These are phyloP conservation scores for Amphipyra berbera DNA, from an alignment of 2,888 invertebrate genomes.

Conservation along the genomic window DNA sequence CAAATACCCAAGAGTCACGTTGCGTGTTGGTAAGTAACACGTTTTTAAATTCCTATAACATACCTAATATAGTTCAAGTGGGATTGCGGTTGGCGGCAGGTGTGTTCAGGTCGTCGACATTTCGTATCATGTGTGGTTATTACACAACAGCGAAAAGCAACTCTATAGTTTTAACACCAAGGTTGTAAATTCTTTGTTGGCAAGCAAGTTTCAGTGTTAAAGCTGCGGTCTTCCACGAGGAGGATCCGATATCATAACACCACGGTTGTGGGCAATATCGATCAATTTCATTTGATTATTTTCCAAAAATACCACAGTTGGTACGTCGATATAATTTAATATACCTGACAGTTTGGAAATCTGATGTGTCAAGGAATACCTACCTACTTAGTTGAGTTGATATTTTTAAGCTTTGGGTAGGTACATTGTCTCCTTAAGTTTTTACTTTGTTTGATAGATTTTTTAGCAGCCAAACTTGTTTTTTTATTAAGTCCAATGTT, in stretches of 20 bases:
- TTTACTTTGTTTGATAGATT: no score
- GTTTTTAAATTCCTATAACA: conserved; percentile 65
- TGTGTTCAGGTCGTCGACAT: conserved; percentile 81
- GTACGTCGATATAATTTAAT: conserved; percentile 30
- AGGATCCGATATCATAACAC: conserved; percentile 65
- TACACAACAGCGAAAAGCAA: conserved; percentile 29
- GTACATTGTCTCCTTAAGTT: no score
- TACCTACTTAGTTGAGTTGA: conserved; percentile 1
- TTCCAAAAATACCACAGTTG: conserved; percentile 46
- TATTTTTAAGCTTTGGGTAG: background rate
- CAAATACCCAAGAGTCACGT: conserved; percentile 43
- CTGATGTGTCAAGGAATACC: conserved; percentile 22
- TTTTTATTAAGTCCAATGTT: no score
- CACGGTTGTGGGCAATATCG: conserved; percentile 59
- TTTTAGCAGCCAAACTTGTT: no score
- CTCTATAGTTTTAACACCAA: conserved; percentile 17
- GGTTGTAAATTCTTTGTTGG: conserved; percentile 32
- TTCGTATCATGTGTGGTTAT: conserved; percentile 63
- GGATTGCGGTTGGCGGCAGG: conserved; percentile 78
- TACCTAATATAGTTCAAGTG: conserved; percentile 70
- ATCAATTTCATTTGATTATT: conserved; percentile 61
- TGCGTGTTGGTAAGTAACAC: conserved; percentile 51
- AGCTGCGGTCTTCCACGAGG: conserved; percentile 59
- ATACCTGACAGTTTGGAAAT: conserved; percentile 26
- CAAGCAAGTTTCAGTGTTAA: conserved; percentile 57